Conservation (phyloP, 2,113 vertebrate species). For the Gallinago undulata region DNA sequence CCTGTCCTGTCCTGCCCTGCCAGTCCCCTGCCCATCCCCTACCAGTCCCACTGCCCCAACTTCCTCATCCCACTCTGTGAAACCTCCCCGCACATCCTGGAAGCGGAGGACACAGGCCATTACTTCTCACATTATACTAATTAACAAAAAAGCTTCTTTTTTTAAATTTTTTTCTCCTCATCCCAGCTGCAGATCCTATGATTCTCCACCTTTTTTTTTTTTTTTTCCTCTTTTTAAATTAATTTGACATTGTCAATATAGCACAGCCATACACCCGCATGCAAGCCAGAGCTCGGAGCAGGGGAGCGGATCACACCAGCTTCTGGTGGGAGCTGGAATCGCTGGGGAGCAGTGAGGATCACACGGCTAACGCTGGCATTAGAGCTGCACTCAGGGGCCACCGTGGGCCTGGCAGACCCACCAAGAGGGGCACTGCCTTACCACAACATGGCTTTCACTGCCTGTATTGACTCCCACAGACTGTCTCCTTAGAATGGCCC, state of each 20-base stretch:
- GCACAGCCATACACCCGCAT: background rate
- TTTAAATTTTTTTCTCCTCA: background rate
- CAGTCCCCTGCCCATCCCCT: background rate
- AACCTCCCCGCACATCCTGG: background rate
- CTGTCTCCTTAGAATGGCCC: background rate
- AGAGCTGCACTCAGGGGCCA: accelerated
- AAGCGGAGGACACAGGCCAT: no score
- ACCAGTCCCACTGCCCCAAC: background rate
- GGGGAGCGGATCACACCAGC: accelerated
- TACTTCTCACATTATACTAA: background rate
- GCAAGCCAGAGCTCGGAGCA: background rate
- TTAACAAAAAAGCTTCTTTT: background rate
- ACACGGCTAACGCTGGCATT: accelerated
- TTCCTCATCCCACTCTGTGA: no score
- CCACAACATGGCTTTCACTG: background rate
- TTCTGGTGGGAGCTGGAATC: background rate
- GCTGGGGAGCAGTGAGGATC: background rate
- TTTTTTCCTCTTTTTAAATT: background rate
- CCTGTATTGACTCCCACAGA: no score
- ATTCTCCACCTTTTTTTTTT: no score
- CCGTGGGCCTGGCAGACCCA: background rate
- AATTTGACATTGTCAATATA: accelerated
- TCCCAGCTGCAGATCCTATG: background rate
- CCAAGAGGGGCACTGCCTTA: accelerated
- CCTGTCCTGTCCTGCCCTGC: background rate